phyloP scores from a whole-genome alignment of 2,113 vertebrate genomes.

The Callithrix jacchus region DNA sequence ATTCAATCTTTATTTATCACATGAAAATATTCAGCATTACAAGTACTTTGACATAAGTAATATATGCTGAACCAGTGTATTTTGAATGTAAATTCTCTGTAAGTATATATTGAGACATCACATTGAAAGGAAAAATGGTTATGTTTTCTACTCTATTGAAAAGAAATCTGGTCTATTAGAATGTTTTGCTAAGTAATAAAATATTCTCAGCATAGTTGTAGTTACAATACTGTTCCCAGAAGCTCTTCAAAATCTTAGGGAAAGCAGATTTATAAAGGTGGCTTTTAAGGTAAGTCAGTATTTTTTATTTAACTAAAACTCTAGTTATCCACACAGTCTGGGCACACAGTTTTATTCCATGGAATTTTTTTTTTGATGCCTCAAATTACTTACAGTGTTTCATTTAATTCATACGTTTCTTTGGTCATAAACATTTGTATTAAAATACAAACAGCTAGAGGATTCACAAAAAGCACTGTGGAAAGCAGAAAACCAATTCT shows the following conservation, averaged over 20 bases:
- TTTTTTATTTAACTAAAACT: conserved; percentile 50
- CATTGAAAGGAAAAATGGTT: not conserved
- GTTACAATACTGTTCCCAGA: not conserved
- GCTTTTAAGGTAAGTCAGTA: conserved; percentile 45
- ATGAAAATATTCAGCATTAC: not conserved
- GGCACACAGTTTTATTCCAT: conserved; percentile 9
- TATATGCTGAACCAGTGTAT: not conserved
- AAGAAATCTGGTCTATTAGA: not conserved
- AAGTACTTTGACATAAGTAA: not conserved
- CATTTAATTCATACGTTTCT: conserved; percentile 55
- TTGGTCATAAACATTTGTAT: conserved; percentile 27
- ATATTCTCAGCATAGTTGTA: not conserved
- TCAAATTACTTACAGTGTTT: not conserved
- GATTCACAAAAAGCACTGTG: not conserved
- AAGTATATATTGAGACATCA: not conserved
- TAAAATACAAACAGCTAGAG: conserved; percentile 57
- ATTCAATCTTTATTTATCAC: not conserved
- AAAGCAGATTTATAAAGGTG: conserved; percentile 39
- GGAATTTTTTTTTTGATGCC: conserved; percentile 17
- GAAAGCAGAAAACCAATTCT: conserved; percentile 36
- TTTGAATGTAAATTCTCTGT: not conserved
- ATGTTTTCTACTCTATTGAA: not conserved
- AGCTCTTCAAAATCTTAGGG: conserved; percentile 1
- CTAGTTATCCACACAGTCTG: not conserved
- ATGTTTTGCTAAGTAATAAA: not conserved